A percentile compares a stretch with the other conserved stretches of the same genome.
Conservation (phyloP, 2,888 invertebrate genomes). For the Napeogenes inachia region DNA sequence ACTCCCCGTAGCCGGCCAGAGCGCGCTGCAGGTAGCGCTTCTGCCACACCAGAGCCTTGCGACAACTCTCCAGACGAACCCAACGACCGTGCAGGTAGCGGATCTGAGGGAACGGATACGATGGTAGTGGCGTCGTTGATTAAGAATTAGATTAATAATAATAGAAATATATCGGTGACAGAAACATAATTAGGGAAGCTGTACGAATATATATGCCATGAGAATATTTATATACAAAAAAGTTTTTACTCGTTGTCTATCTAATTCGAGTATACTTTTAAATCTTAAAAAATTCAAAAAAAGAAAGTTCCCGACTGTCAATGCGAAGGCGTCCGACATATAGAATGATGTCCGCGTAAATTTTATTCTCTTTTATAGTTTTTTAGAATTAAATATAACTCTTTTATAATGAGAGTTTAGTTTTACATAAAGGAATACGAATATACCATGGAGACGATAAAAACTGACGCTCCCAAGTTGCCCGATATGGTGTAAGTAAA, state of each 20-base stretch:
- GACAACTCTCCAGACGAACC: slow-evolving; percentile 88
- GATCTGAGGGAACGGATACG: slow-evolving; percentile 43
- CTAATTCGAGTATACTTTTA: too few relatives aligned
- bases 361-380: slow-evolving; percentile 14
- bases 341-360: slow-evolving; percentile 21
- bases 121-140: not conserved
- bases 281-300: too few relatives aligned
- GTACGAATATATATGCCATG: too few relatives aligned
- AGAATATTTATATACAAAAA: too few relatives aligned
- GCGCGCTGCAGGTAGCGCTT: slow-evolving; percentile 90
- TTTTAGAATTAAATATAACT: slow-evolving; percentile 19
- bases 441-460: slow-evolving; percentile 50
- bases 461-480: slow-evolving; percentile 47
- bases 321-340: slow-evolving; percentile 14
- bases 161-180: too few relatives aligned
- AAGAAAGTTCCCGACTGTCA: not conserved
- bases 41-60: slow-evolving; percentile 93
- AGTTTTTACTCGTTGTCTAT: too few relatives aligned
- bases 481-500: slow-evolving; percentile 65
- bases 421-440: slow-evolving; percentile 2
- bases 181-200: too few relatives aligned
- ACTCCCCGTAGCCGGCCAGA: slow-evolving; percentile 71
- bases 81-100: slow-evolving; percentile 76
- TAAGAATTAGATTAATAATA: too few relatives aligned
- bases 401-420: slow-evolving; percentile 30